Evolutionary conservation across 2,797 vertebrate species (phyloP).

Genomic region (Craterocephalus amniculus): DNA sequence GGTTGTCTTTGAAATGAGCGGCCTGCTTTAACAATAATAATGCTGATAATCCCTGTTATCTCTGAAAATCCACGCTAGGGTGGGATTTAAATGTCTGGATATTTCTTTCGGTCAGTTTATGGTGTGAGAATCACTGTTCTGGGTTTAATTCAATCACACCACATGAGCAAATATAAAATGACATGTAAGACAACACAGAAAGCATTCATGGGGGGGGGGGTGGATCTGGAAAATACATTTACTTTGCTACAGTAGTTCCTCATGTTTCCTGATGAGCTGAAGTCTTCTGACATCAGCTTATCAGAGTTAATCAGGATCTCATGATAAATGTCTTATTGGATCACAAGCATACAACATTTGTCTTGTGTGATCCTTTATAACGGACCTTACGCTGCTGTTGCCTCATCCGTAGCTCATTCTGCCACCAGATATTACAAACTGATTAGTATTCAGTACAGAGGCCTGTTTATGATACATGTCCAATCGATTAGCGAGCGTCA

Average conservation of each 20-base stretch:
- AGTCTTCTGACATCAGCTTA: slow-evolving; percentile 65
- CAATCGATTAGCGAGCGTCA: slow-evolving; percentile 36
- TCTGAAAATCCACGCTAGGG: background rate
- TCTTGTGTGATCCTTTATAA: slow-evolving; percentile 26
- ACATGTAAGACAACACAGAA: slow-evolving; percentile 29
- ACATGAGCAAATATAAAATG: slow-evolving; percentile 19
- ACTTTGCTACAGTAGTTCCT: slow-evolving; percentile 11
- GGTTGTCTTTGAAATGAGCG: background rate
- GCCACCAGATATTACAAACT: slow-evolving; percentile 28
- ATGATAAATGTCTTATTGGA: slow-evolving; percentile 58
- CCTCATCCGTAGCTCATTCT: slow-evolving; percentile 22
- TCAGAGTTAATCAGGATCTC: slow-evolving; percentile 55
- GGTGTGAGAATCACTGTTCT: background rate
- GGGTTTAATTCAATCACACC: slow-evolving; percentile 8
- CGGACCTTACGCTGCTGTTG: slow-evolving; percentile 18
- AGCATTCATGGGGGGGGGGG: slow-evolving; percentile 27
- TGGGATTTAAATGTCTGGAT: background rate
- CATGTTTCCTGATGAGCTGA: slow-evolving; percentile 16
- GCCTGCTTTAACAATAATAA: background rate
- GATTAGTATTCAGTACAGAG: slow-evolving; percentile 48
- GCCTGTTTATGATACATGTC: slow-evolving; percentile 39
- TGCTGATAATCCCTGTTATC: background rate
- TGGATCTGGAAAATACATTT: slow-evolving; percentile 10
- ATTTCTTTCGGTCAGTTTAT: background rate
- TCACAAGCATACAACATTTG: slow-evolving; percentile 36